These are phyloP conservation scores for Bursaphelenchus mucronatus DNA, from an alignment of 1,140 invertebrate genomes.

Conservation along the genomic window DNA sequence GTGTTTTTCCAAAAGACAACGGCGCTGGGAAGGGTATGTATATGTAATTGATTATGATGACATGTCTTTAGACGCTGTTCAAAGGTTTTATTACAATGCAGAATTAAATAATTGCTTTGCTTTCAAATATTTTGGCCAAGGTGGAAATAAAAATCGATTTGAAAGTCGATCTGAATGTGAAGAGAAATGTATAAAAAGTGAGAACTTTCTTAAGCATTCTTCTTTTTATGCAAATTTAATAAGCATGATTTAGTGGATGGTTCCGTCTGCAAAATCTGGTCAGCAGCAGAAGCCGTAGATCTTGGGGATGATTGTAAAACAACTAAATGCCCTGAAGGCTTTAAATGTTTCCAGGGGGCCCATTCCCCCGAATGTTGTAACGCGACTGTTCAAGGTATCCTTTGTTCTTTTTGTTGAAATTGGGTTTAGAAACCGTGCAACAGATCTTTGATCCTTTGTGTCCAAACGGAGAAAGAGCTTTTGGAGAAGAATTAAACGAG, in stretches of 20 bases:
- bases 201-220: background rate
- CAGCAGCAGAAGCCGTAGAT: slow-evolving; percentile 10
- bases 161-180: slow-evolving; percentile 10
- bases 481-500: slow-evolving; percentile 6
- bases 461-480: no score
- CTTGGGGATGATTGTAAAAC: background rate
- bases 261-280: slow-evolving; percentile 7
- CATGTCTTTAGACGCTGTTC: slow-evolving; percentile 2
- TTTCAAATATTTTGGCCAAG: slow-evolving; percentile 5
- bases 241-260: slow-evolving; percentile 6
- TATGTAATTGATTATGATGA: background rate
- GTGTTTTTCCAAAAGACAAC: background rate
- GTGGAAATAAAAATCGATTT: background rate
- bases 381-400: no score
- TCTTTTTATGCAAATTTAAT: background rate
- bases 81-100: slow-evolving; percentile 2
- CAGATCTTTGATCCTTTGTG: no score
- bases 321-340: no score
- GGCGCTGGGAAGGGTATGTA: background rate
- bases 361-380: no score
- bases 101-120: slow-evolving; percentile 8
- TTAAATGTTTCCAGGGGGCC: no score
- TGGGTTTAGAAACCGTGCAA: no score
- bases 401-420: no score
- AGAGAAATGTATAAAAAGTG: background rate